These are phyloP conservation scores for Acleris emargana DNA, from an alignment of 2,888 invertebrate genomes.

Conservation along the genomic window DNA sequence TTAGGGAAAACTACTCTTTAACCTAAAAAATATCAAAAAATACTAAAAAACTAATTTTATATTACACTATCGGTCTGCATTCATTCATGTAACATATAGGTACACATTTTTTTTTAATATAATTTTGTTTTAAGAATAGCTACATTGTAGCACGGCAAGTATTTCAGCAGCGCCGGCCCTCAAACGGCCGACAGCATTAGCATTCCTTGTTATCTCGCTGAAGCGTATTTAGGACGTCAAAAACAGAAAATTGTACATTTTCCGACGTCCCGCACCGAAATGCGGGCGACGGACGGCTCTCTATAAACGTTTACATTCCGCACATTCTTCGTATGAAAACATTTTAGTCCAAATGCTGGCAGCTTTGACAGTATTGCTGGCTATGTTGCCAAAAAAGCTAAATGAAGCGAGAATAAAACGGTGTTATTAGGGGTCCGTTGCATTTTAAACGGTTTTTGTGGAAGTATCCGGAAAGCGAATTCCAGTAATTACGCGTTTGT, in stretches of 20 bases:
- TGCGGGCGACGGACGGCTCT: slow-evolving; percentile 32
- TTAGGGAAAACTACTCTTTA: too few relatives aligned
- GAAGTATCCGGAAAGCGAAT: neutral
- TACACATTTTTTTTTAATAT: neutral
- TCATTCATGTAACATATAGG: neutral
- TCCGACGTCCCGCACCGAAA: slow-evolving; percentile 32
- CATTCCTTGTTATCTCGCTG: slow-evolving; percentile 38
- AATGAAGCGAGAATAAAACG: slow-evolving; percentile 9
- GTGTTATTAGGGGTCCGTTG: neutral
- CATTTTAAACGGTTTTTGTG: neutral
- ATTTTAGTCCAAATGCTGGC: slow-evolving; percentile 34
- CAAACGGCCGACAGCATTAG: slow-evolving; percentile 29
- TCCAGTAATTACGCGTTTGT: neutral
- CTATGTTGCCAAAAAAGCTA: slow-evolving; percentile 11
- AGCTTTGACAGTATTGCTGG: slow-evolving; percentile 33
- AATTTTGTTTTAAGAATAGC: neutral
- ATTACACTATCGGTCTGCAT: too few relatives aligned
- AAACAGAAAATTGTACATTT: slow-evolving; percentile 40
- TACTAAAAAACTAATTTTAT: too few relatives aligned
- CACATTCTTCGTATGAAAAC: slow-evolving; percentile 34
- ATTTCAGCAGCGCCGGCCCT: slow-evolving; percentile 25
- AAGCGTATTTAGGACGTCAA: slow-evolving; percentile 38
- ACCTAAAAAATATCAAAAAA: too few relatives aligned
- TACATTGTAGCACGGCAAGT: slow-evolving; percentile 13
- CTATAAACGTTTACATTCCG: slow-evolving; percentile 36